Evolutionary conservation across 1,140 invertebrate genomes (phyloP), one percentile per base, ranked within the genome.

Genomic region (Melanaphis sacchari): DNA sequence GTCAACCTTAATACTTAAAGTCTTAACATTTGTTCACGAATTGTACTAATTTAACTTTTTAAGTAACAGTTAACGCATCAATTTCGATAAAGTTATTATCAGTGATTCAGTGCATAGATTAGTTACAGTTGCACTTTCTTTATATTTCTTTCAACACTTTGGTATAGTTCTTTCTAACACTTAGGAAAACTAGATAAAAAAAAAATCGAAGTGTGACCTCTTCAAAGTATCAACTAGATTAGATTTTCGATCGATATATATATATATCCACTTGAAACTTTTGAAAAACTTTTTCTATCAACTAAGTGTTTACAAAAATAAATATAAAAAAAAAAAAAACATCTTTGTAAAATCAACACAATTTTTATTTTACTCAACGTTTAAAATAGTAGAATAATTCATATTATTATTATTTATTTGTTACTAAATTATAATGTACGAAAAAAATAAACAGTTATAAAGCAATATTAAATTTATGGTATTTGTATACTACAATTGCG

Each of bases 201-300:
- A 49, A 49, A 76, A n/a, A 76, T 76, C 15, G 15, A 76, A 76
- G 59, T n/a, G 36, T 76, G 11, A 36, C 59, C n/a, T 76, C 59
- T 76, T 76, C 31, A 76, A 76, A 76, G 59, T 76, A 76, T n/a
- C 59, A 76, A 76, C 59, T n/a, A 76, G 59, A 76, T 76, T 76
- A n/a, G n/a, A 76, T 76, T 76, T n/a, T 76, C 4, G 15, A n/a
- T 76, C n/a, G 59, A 76, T 76, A 76, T n/a, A 36, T 9, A 52
- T 24, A 22, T 52, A 66, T 66, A 66, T 66, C 31, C 59, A 18
- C n/a, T 66, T n/a, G 3, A n/a, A 76, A 76, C n/a, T 76, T n/a
- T n/a, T 76, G 3, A n/a, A n/a, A 15, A 76, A 76, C 59, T 76
- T 76, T 4, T n/a, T 76, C 31, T n/a, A 18, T 15, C 31, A 31